Percentiles rank a stretch among this genome's conserved stretches.
These are phyloP conservation scores for Enteromius fasciolatus DNA, from an alignment of 2,797 vertebrate genomes.

Conservation along the genomic window DNA sequence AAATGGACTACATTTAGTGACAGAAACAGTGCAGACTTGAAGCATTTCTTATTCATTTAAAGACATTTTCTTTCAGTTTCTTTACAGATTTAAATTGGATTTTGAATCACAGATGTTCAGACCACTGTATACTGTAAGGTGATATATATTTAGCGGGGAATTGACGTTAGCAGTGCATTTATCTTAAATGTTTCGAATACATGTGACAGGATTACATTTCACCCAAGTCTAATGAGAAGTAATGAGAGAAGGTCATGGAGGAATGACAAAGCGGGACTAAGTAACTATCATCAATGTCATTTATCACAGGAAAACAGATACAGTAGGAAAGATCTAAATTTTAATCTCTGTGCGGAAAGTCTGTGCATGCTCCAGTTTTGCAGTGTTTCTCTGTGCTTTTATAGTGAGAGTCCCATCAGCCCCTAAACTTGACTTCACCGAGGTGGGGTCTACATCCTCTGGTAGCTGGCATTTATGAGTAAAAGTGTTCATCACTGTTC, in stretches of 20 bases:
- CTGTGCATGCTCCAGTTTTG: conserved; percentile 88
- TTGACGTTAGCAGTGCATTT: conserved; percentile 2
- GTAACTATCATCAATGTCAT: conserved; percentile 28
- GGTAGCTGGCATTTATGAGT: conserved; percentile 98
- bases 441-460: conserved; percentile 94
- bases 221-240: conserved; percentile 11
- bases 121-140: conserved; percentile 4
- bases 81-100: background rate
- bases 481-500: conserved; percentile 96
- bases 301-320: conserved; percentile 34
- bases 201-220: conserved; percentile 7
- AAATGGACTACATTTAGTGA: background rate
- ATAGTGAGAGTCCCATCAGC: conserved; percentile 88
- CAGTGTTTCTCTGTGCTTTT: conserved; percentile 83
- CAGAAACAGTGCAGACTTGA: background rate
- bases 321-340: conserved; percentile 78
- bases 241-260: conserved; percentile 31
- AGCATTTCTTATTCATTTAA: background rate
- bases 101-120: background rate
- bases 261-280: conserved; percentile 45
- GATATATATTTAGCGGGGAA: conserved; percentile 9
- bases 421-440: conserved; percentile 89
- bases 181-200: conserved; percentile 24
- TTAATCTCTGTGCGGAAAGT: conserved; percentile 98
- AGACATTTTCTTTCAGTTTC: background rate